Evolutionary conservation across 2,797 vertebrate genomes (phyloP).

Genomic region (Bradypodion ventrale): DNA sequence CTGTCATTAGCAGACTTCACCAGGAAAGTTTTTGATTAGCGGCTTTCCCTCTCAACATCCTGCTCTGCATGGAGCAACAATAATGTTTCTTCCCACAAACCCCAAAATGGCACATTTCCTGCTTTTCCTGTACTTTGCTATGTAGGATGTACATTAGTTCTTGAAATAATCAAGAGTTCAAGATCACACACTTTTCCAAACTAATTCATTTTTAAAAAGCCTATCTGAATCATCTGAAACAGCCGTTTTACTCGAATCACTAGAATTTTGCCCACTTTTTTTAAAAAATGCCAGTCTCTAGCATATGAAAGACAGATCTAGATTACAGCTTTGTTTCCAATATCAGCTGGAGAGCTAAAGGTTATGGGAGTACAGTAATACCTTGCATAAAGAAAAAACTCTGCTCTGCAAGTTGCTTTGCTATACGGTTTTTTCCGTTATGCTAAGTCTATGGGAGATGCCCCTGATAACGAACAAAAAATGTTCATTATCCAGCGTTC

Average conservation of each 20-base stretch:
- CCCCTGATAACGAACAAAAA: too few species aligned
- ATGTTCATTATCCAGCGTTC: too few species aligned
- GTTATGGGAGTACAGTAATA: too few species aligned
- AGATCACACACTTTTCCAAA: conserved; percentile 26
- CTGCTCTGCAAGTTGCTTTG: too few species aligned
- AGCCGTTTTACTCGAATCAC: conserved; percentile 46
- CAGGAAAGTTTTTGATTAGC: neutral
- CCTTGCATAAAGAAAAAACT: too few species aligned
- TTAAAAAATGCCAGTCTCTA: neutral
- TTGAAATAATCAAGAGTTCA: neutral
- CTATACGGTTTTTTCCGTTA: too few species aligned
- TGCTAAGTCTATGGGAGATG: too few species aligned
- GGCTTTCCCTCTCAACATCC: conserved; percentile 7
- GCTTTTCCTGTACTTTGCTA: neutral
- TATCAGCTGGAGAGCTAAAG: neutral
- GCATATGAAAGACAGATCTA: conserved; percentile 44
- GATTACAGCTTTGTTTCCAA: conserved; percentile 41
- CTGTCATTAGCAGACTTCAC: neutral
- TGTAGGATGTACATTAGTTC: neutral
- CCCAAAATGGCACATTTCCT: fast-evolving
- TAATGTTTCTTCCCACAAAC: neutral
- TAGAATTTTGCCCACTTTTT: conserved; percentile 55
- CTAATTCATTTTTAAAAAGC: conserved; percentile 38
- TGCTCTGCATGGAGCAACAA: neutral
- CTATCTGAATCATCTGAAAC: conserved; percentile 59